Conservation (phyloP, 2,113 vertebrate genomes). For the Herpailurus yagouaroundi region DNA sequence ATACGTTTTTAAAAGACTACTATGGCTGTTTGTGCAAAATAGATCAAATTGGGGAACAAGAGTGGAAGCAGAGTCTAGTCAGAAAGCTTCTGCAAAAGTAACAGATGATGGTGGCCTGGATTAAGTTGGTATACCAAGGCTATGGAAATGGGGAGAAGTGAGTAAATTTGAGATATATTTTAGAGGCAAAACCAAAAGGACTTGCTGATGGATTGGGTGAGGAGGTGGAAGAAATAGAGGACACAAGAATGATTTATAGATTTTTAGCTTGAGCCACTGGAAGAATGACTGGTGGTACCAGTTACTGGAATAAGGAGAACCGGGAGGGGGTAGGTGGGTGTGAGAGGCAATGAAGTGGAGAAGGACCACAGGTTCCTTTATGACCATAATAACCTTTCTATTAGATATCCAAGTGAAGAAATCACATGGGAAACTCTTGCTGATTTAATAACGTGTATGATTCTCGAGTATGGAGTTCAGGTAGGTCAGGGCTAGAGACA, state of each 20-base stretch:
- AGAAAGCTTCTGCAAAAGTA: background rate
- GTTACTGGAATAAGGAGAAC: background rate
- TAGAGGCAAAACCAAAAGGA: background rate
- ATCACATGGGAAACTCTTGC: background rate
- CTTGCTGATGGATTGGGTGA: background rate
- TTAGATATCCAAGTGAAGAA: slow-evolving; percentile 25
- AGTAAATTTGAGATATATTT: background rate
- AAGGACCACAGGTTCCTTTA: background rate
- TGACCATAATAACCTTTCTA: background rate
- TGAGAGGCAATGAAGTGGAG: background rate
- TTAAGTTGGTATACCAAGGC: background rate
- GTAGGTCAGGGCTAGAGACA: background rate
- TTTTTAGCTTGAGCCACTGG: background rate
- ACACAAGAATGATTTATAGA: background rate
- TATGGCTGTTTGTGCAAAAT: background rate
- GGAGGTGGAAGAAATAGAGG: background rate
- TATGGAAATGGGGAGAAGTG: background rate
- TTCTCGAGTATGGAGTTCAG: background rate
- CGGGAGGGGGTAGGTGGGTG: background rate
- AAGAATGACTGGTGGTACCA: background rate
- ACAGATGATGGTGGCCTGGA: background rate
- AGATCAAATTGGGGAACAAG: background rate
- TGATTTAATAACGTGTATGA: background rate
- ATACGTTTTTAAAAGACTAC: background rate
- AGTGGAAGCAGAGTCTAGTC: background rate